These are phyloP conservation scores for Zaprionus lachaisei DNA, from an alignment of 1,140 invertebrate species.

Conservation along the genomic window DNA sequence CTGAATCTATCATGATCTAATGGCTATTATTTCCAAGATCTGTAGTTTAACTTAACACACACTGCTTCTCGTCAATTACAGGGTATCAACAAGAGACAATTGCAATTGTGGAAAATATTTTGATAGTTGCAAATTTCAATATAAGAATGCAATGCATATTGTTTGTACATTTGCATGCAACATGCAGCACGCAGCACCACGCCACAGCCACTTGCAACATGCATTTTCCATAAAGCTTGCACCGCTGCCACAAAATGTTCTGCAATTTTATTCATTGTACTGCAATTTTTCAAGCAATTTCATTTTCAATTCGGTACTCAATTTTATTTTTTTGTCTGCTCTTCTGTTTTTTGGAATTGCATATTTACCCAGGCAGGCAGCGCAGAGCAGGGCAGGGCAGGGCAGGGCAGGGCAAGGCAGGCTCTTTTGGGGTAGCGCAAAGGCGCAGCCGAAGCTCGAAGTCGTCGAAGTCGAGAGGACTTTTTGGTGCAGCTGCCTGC, in stretches of 20 bases:
- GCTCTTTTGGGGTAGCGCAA: not conserved
- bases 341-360: slow-evolving; percentile 27
- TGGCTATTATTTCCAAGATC: not conserved
- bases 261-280: slow-evolving; percentile 68
- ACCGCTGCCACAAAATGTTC: slow-evolving; percentile 59
- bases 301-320: slow-evolving; percentile 30
- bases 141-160: slow-evolving; percentile 44
- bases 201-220: slow-evolving; percentile 57
- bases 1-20: not conserved
- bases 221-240: slow-evolving; percentile 74
- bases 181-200: slow-evolving; percentile 21
- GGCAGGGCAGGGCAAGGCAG: slow-evolving; percentile 12
- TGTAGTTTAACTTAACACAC: not conserved
- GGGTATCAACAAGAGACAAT: slow-evolving; percentile 24
- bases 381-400: not conserved
- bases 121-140: slow-evolving; percentile 64
- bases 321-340: slow-evolving; percentile 20
- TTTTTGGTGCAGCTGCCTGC: slow-evolving; percentile 41
- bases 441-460: slow-evolving; percentile 22
- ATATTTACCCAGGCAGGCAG: slow-evolving; percentile 54
- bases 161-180: slow-evolving; percentile 65
- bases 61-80: not conserved
- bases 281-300: slow-evolving; percentile 56
- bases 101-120: slow-evolving; percentile 57
- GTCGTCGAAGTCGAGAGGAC: slow-evolving; percentile 35